phyloP scores from a whole-genome alignment of 2,888 invertebrate genomes.

The Cybosia mesomella region DNA sequence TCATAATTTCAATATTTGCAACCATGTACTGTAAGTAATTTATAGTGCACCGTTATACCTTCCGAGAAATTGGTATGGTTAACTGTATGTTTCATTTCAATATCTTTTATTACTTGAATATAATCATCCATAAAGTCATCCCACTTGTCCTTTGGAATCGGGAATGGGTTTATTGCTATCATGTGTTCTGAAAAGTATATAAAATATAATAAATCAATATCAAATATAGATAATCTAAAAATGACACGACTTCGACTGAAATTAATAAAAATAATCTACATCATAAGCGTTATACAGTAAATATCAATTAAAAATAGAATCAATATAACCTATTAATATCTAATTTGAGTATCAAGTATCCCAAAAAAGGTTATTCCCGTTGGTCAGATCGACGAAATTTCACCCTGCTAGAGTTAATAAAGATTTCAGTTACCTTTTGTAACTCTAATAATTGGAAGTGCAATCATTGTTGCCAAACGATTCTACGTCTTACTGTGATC shows the following conservation, averaged over 20 bases:
- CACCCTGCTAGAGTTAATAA: too few relatives aligned
- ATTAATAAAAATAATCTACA: too few relatives aligned
- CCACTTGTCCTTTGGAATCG: conserved; percentile 55
- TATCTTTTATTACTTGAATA: conserved; percentile 73
- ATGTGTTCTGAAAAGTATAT: conserved; percentile 85
- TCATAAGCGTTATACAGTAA: too few relatives aligned
- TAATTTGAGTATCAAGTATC: too few relatives aligned
- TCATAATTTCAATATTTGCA: conserved; percentile 19
- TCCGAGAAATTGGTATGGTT: conserved; percentile 66
- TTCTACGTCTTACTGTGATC: too few relatives aligned
- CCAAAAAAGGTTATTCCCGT: too few relatives aligned
- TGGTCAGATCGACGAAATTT: too few relatives aligned
- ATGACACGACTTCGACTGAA: neutral
- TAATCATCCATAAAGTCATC: conserved; percentile 76
- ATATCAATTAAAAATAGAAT: too few relatives aligned
- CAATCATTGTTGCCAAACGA: too few relatives aligned
- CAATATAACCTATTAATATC: too few relatives aligned
- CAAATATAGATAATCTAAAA: neutral
- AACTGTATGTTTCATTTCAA: conserved; percentile 32
- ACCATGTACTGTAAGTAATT: conserved; percentile 32
- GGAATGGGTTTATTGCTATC: conserved; percentile 78
- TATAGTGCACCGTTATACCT: conserved; percentile 58
- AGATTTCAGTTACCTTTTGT: too few relatives aligned
- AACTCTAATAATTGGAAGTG: too few relatives aligned
- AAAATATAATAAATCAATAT: neutral